These are phyloP conservation scores for Polyommatus iphigenia DNA, from an alignment of 2,888 invertebrate species.

Conservation along the genomic window DNA sequence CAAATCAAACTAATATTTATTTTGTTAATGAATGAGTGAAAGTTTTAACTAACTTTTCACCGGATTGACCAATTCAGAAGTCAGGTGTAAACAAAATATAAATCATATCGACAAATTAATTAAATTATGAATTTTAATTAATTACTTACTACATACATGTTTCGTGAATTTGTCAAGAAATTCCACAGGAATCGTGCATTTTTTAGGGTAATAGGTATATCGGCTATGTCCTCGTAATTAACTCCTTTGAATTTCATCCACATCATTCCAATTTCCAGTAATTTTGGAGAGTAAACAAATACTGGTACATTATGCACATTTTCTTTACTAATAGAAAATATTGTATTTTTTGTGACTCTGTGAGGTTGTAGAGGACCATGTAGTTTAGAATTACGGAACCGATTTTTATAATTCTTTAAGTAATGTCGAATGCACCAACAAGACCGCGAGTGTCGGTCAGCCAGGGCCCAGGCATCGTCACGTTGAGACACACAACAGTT, in stretches of 20 bases:
- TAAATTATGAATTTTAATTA: background rate
- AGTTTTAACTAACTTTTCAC: background rate
- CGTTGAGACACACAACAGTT: background rate
- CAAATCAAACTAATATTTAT: background rate
- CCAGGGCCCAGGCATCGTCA: background rate
- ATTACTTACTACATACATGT: background rate
- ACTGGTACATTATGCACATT: no score
- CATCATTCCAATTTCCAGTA: no score
- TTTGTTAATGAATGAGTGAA: no score
- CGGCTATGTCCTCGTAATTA: background rate
- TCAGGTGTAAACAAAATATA: background rate
- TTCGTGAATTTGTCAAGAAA: background rate
- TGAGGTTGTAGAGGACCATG: background rate
- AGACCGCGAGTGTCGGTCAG: background rate
- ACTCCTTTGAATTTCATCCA: no score
- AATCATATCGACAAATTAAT: background rate
- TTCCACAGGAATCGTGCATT: background rate
- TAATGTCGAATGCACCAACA: background rate
- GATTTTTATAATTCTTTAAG: background rate
- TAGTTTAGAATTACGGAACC: background rate
- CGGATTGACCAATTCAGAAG: background rate
- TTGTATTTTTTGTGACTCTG: no score
- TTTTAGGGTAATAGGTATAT: no score
- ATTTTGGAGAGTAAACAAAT: no score
- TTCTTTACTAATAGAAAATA: no score